Percentiles rank a stretch among this genome's conserved stretches.
Evolutionary conservation across 2,113 vertebrate species (phyloP).

Genomic region (Sprattus sprattus): DNA sequence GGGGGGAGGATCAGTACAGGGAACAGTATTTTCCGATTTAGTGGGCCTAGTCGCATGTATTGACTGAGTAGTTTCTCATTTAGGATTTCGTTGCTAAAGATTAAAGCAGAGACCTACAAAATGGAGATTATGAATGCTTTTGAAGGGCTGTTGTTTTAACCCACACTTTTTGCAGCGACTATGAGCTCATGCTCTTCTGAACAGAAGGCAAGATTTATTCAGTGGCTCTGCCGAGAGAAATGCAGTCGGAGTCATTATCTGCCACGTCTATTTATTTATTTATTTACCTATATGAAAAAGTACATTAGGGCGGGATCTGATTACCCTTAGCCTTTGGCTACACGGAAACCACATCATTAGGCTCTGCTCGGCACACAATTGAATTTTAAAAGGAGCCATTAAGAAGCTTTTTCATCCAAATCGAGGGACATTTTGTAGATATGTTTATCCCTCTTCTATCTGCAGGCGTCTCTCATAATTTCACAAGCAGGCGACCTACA

Average conservation of each 20-base stretch:
- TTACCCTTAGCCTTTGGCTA: constrained; percentile 45
- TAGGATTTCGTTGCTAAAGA: not conserved
- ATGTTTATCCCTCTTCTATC: constrained; percentile 20
- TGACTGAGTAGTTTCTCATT: not conserved
- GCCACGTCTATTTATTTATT: not conserved
- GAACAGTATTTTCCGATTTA: not conserved
- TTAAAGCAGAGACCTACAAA: not conserved
- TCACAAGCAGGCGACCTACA: constrained; percentile 30
- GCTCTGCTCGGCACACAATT: constrained; percentile 35
- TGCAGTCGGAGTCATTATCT: constrained; percentile 1
- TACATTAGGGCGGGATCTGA: constrained; percentile 34
- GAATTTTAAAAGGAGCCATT: constrained; percentile 46
- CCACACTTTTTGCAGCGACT: not conserved
- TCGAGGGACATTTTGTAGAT: constrained; percentile 35
- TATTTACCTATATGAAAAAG: constrained; percentile 19
- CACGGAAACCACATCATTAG: constrained; percentile 43
- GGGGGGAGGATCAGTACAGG: not conserved
- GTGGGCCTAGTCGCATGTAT: constrained; percentile 9
- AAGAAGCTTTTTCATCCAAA: constrained; percentile 37
- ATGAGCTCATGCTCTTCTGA: not conserved
- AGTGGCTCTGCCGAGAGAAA: not conserved
- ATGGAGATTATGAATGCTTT: not conserved
- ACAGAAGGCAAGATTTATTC: constrained; percentile 13
- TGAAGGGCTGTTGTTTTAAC: not conserved
- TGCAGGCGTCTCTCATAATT: constrained; percentile 39